These are phyloP conservation scores for Morpho achilles DNA, from an alignment of 2,888 invertebrate species.

Conservation along the genomic window DNA sequence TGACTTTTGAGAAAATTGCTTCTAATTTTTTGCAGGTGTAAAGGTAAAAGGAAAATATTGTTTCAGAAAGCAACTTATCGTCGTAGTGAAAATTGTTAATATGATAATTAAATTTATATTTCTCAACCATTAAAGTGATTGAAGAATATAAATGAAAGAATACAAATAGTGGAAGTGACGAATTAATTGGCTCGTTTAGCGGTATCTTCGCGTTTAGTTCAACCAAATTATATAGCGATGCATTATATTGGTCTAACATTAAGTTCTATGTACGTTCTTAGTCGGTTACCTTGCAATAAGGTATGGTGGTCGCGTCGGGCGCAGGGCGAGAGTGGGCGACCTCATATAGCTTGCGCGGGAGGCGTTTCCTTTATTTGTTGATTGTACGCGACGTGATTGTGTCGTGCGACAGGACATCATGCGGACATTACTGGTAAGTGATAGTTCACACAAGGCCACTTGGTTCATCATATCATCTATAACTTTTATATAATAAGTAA, in stretches of 20 bases:
- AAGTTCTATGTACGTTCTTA: slow-evolving; percentile 46
- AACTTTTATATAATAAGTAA: slow-evolving; percentile 7
- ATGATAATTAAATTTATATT: too few species aligned
- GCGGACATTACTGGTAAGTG: slow-evolving; percentile 71
- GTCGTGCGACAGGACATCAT: slow-evolving; percentile 70
- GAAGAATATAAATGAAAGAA: slow-evolving; percentile 2
- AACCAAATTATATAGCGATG: slow-evolving; percentile 57
- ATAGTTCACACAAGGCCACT: slow-evolving; percentile 42
- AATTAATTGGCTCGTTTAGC: slow-evolving; percentile 66
- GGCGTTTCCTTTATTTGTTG: slow-evolving; percentile 74
- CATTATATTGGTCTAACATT: slow-evolving; percentile 40
- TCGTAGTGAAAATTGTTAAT: too few species aligned
- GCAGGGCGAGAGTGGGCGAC: slow-evolving; percentile 76
- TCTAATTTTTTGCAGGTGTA: too few species aligned
- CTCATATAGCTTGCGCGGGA: slow-evolving; percentile 73
- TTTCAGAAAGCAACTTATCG: not conserved
- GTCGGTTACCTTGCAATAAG: slow-evolving; percentile 72
- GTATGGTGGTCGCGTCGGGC: slow-evolving; percentile 70
- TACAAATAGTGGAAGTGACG: slow-evolving; percentile 29
- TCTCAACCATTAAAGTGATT: too few species aligned
- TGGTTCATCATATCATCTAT: slow-evolving; percentile 33
- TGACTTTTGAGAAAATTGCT: too few species aligned
- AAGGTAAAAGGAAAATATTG: not conserved
- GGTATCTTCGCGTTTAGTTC: slow-evolving; percentile 57
- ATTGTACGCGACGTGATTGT: slow-evolving; percentile 66